Evolutionary conservation across 1,140 invertebrate species (phyloP).

Genomic region (Zaprionus ornatus): DNA sequence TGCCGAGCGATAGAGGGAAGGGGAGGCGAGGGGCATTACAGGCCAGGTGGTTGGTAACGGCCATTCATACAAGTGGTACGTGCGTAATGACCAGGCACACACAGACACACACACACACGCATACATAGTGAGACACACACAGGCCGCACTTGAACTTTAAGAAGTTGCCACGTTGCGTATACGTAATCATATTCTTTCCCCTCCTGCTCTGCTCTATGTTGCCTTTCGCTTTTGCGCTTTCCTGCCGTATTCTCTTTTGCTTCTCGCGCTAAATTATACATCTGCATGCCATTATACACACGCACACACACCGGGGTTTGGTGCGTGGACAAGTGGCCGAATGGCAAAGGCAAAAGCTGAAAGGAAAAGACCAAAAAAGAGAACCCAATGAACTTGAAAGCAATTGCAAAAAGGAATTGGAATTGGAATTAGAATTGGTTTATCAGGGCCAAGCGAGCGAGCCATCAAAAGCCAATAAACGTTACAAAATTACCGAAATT

Average conservation of each 20-base stretch:
- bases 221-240: slow-evolving; percentile 1
- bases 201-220: background rate
- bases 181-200: slow-evolving; percentile 70
- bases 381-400: slow-evolving; percentile 43
- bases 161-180: slow-evolving; percentile 77
- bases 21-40: background rate
- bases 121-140: slow-evolving; percentile 8
- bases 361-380: slow-evolving; percentile 18
- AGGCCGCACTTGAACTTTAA: slow-evolving; percentile 69
- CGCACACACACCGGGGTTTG: background rate
- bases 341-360: slow-evolving; percentile 23
- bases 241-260: background rate
- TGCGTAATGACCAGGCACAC: slow-evolving; percentile 75
- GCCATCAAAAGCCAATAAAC: slow-evolving; percentile 38
- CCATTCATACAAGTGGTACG: slow-evolving; percentile 79
- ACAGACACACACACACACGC: slow-evolving; percentile 43
- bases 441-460: background rate
- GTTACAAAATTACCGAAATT: slow-evolving; percentile 27
- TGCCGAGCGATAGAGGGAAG: slow-evolving; percentile 5
- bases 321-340: slow-evolving; percentile 67
- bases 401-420: slow-evolving; percentile 13
- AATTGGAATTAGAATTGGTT: slow-evolving; percentile 25
- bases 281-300: slow-evolving; percentile 49
- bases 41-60: slow-evolving; percentile 20
- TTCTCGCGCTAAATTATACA: slow-evolving; percentile 61